Evolutionary conservation across 2,888 invertebrate genomes (phyloP), one percentile per base, ranked within the genome.

Genomic region (Hydroisotoma schaefferi): DNA sequence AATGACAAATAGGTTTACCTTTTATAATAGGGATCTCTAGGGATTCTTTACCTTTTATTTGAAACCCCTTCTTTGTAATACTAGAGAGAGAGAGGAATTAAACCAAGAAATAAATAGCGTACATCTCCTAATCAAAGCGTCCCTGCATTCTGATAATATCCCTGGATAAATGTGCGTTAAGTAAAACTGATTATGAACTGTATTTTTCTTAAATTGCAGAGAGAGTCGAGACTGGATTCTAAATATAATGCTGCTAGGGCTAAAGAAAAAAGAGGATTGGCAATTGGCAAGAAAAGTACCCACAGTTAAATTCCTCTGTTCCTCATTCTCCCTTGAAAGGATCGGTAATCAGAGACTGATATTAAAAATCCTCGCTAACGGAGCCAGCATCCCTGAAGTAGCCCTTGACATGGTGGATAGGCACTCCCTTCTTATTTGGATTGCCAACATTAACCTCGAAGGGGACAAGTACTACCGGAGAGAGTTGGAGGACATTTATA

Each of bases 191-290:
- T 10, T 33, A 33, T 33, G 8, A 33, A 33, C 8, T 33, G 15
- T 33, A 10, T 59, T n/a, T 46, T 51, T 20, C 6, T 57, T 51
- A 54, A 43, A 37, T 25, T 46, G n/a, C 38, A 70, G 68, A 33
- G 63, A 62, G 40, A 71, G 68, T 37, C 56, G 71, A 15, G 64
- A 69, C 33, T 71, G 71, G 71, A 65, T 71, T 8, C 55, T 70
- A 10, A 63, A 65, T 22, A 53, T 71, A 20, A 54, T 71, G 20
- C 47, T 61, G n/a, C 59, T 55, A 28, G 71, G 71, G 2, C 56
- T 71, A 5, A 58, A 63, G 46, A 62, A 58, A 2, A 38, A 43
- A 33, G 67, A 65, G 43, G 71, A 71, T 49, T 71, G 71, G 71
- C 59, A 59, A 54, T 59, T 71, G 1, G 68, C 63, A 22, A 63